Base-by-base conservation (phyloP, 2,797 vertebrate species). In the Halcyon leucocephala region DNA sequence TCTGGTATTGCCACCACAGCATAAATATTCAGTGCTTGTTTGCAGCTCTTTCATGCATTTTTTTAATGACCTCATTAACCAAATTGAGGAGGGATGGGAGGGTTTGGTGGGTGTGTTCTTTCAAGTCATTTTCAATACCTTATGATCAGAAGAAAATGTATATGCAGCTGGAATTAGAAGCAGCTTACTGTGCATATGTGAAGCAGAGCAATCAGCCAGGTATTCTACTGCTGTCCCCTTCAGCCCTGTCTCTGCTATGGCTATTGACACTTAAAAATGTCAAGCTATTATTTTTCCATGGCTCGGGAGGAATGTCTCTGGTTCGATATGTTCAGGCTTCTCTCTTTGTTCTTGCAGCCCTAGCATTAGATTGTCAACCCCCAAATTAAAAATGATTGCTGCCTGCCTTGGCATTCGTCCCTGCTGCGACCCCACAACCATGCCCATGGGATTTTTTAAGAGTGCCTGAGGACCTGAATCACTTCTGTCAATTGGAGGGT, bases 31-130 rank as follows among this genome's bases (percentile, higher is more conserved):
- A 94, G 74, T 1, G 5, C 48, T 74, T 81, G 51, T 92, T 81
- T 82, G 19, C 79, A 93, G 93, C 86, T 18, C 60, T 60, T 97
- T 77, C 49, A 35, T 71, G 73, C 52, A 79, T 88, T 83, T 95
- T 96, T 96, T 93, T 95, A 97, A 97, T 74, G 74, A 95, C 58
- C 89, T 94, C 91, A 89, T 97, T 97, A 97, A 89, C 89, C 65
- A 97, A 97, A 97, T 54, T 21, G 44, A 80, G 80, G 93, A 95
- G 61, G 80, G 66, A 91, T 88, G 90, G 80, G 55, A 71, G 60
- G 39, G 69, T 57, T 67, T 42, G 69, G 70, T 84, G 90, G 70
- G 91, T 73, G 81, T 82, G 77, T 89, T 81, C 67, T 81, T 94
- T 71, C 90, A 70, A 95, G 78, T 91, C 33, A 61, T 92, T 95